Evolutionary conservation across 2,888 invertebrate species (phyloP), one percentile per base, ranked within the genome.

Genomic region (Carterocephalus palaemon): DNA sequence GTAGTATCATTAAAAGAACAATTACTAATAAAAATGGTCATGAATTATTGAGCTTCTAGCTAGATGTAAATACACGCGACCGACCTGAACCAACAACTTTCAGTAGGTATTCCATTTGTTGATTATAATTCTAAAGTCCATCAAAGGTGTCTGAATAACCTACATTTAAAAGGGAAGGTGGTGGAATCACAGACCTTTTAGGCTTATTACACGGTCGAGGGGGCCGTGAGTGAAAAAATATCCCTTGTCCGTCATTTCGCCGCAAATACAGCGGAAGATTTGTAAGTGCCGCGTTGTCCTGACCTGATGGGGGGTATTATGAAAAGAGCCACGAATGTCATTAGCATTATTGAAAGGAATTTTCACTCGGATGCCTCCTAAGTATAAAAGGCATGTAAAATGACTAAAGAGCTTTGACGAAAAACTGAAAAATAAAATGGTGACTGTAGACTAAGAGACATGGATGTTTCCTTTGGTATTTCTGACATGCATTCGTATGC

Each of bases 111-210:
- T 22, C 13, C 22, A 23, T 41, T 48, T 53, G 62, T 48, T 53
- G 62, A 68, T 70, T 70, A 67, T 69, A 67, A 42, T 26, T 26
- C 42, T 19, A 20, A 70, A 64, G 57, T 63, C 63, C 59, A 60
- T 70, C 70, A 70, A 72, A 79, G 76, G 76, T 76, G 72, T 70
- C 64, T 64, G 61, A 66, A 71, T 68, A 66, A 62, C 61, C 69
- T 57, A 64, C 68, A 67, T 74, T 75, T 67, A 71, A 74, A 73
- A 67, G 67, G 67, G 65, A 63, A 63, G 16, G 26, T 33, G 22
- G 28, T 9, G 61, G 63, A 78, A 77, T 79, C 75, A 78, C 80
- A 76, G 70, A 62, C 71, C 75, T 77, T 75, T 80, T 74, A 76
- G 75, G 72, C 78, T 81, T 81, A 80, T 82, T 82, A 79, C 67